These are phyloP conservation scores for Brachypodius melanocephalos DNA, from an alignment of 2,113 vertebrate genomes.

Conservation along the genomic window DNA sequence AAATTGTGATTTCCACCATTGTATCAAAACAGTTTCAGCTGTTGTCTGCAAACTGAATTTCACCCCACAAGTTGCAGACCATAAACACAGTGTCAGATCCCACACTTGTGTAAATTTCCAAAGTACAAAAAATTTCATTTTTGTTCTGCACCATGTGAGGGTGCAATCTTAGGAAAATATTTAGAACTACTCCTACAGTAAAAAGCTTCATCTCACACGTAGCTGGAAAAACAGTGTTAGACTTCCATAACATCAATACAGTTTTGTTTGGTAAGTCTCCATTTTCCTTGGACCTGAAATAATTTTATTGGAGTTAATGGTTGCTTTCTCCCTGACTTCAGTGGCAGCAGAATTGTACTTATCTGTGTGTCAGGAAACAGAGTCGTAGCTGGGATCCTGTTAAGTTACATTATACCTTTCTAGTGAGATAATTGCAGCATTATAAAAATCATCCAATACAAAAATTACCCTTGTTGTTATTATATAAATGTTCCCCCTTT, in stretches of 20 bases:
- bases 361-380: slow-evolving; percentile 22
- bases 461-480: slow-evolving; percentile 56
- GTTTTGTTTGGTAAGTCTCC: slow-evolving; percentile 21
- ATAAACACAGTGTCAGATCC: background rate
- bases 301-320: slow-evolving; percentile 46
- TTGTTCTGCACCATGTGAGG: background rate
- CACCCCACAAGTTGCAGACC: background rate
- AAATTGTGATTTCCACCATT: background rate
- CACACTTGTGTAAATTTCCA: background rate
- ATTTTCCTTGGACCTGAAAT: slow-evolving; percentile 34
- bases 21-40: background rate
- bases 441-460: slow-evolving; percentile 55
- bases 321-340: slow-evolving; percentile 52
- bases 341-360: background rate
- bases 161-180: background rate
- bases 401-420: slow-evolving; percentile 62
- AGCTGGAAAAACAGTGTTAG: background rate
- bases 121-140: background rate
- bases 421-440: slow-evolving; percentile 59
- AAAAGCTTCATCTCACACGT: background rate
- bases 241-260: background rate
- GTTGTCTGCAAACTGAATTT: background rate
- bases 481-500: slow-evolving; percentile 31
- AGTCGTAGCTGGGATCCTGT: slow-evolving; percentile 17
- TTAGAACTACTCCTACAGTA: background rate